Base-by-base conservation (phyloP, 2,888 invertebrate genomes). In the Yponomeuta evonymella region DNA sequence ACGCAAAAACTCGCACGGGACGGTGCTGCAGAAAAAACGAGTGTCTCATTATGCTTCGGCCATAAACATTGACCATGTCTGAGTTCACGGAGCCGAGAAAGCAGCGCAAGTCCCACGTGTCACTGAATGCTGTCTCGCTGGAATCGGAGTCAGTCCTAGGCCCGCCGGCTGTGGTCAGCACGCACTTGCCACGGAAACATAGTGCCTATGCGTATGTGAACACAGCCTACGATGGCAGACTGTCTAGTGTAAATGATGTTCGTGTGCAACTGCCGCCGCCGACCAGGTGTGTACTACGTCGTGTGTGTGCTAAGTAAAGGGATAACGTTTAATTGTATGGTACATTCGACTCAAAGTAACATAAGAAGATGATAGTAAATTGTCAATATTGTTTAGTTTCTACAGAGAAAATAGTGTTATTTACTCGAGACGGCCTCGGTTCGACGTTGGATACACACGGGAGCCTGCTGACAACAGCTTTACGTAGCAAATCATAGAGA, bases 201-300 rank as follows among this genome's bases (percentile, higher is more conserved):
- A 79, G 73, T 73, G 82, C 88, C 6, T 88, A 81, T 78, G 86
- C 84, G 70, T 91, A 86, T 75, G 85, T 86, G 76, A 91, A 91
- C 72, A 74, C 78, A 2, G 89, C 84, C 0, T 91, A 80, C 75
- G 83, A 82, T 0, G 89, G 88, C 11, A 90, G 88, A 77, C 75
- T 81, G 30, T 77, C 76, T 64, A 83, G 76, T 80, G 78, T 89
- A 0, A 81, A 75, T 68, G 79, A 77, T 67, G 15, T 67, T 68
- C 71, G 75, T 78, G 51, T 58, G 51, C 51, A 58, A 15, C 51
- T 58, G 2, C 51, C 51, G 29, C 80, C 81, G 2, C 83, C 87
- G 0, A 83, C 83, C 3, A 81, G 84, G 88, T 88, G 72, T 67
- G 75, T 76, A 62, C 23, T 6, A 65, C 23, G 70, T 33, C 33